These are phyloP conservation scores for Stichopus chloronotus DNA, from an alignment of 35 echinoderm and acorn worm genomes.

Conservation along the genomic window DNA sequence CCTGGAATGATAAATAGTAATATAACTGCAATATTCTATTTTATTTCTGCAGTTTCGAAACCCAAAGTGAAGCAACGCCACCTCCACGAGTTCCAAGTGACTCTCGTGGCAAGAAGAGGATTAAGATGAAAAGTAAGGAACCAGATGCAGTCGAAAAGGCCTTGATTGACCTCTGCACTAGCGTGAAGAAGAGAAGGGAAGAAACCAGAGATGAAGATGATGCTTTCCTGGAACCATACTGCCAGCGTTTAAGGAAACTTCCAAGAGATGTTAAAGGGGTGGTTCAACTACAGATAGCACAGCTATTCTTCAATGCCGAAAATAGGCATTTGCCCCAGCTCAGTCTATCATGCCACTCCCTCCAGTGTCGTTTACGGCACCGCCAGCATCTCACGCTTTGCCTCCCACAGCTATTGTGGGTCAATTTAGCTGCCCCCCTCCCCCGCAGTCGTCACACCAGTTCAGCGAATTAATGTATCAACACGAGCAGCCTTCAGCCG, in stretches of 20 bases:
- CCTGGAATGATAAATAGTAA: conserved; percentile 20
- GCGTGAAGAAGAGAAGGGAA: neutral
- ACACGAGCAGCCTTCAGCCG: neutral
- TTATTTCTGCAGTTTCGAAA: conserved; percentile 9
- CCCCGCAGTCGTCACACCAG: conserved; percentile 19
- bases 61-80: conserved; percentile 6
- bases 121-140: conserved; percentile 30
- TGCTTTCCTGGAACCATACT: neutral
- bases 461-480: neutral
- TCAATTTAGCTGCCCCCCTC: neutral
- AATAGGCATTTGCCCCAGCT: neutral
- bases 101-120: conserved; percentile 1
- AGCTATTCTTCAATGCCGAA: neutral
- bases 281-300: neutral
- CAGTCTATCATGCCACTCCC: neutral
- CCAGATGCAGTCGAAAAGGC: neutral
- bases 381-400: neutral
- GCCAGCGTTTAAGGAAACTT: neutral
- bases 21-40: conserved; percentile 10
- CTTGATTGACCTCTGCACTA: too few relatives aligned
- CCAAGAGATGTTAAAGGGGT: neutral
- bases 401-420: neutral
- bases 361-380: neutral
- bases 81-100: conserved; percentile 1
- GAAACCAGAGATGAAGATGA: conserved; percentile 1